Base-by-base conservation (phyloP, 2,888 invertebrate genomes). In the Acholoe squamosa region DNA sequence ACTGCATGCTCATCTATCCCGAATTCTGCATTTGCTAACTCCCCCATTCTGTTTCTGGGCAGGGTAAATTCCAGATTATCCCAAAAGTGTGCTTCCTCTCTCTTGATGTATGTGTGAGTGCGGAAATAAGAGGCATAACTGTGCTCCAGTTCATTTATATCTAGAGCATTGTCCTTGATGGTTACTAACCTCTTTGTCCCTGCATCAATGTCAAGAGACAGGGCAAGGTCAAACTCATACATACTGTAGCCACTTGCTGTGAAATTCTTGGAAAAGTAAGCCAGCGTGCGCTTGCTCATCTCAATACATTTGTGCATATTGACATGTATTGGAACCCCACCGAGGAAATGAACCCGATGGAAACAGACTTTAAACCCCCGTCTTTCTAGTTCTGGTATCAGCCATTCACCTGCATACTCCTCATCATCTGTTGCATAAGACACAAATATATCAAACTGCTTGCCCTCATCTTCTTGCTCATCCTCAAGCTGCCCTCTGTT, bases 281-380 rank as follows among this genome's bases (percentile, higher is more conserved):
- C 67, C 67, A 67, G 67, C 16, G n/a, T n/a, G 14, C 67, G 12
- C n/a, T 67, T 67, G n/a, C 67, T 67, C n/a, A n/a, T 67, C 67
- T 7, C n/a, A 25, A 67, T 67, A 25, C 67, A 67, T n/a, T 67
- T 25, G 7, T 67, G 19, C 14, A 67, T 67, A 25, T 67, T 67
- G 14, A 25, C n/a, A n/a, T 16, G 14, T 7, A 67, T n/a, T 19
- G 67, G n/a, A 19, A 7, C n/a, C 14, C 67, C 67, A 7, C 19
- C 19, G n/a, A n/a, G n/a, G n/a, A n/a, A n/a, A n/a, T n/a, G n/a
- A n/a, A n/a, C n/a, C n/a, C n/a, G n/a, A n/a, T n/a, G n/a, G n/a
- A n/a, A n/a, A n/a, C n/a, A n/a, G n/a, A n/a, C n/a, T n/a, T n/a
- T n/a, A n/a, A n/a, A n/a, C n/a, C n/a, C n/a, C n/a, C n/a, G n/a